These are phyloP conservation scores for Punctoribates punctum DNA, from an alignment of 2,888 invertebrate species.

Conservation along the genomic window DNA sequence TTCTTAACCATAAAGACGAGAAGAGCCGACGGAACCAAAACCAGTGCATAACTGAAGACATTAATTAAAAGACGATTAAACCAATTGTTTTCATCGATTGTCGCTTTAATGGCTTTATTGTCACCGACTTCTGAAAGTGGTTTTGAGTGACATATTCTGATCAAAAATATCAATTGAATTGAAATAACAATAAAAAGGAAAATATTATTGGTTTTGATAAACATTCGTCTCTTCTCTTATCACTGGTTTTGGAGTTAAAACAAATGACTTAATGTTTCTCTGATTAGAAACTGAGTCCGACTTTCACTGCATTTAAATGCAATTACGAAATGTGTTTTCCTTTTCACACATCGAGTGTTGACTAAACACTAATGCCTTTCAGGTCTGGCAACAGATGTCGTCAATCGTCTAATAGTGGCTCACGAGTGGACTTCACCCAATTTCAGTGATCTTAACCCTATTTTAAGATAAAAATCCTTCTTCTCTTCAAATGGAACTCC, in stretches of 20 bases:
- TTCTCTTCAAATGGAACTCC: too few relatives aligned
- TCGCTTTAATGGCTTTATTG: neutral
- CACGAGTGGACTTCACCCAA: too few relatives aligned
- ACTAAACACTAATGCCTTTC: neutral
- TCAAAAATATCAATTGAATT: neutral
- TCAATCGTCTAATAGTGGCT: too few relatives aligned
- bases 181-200: neutral
- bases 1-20: constrained; percentile 46
- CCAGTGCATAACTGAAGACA: constrained; percentile 79
- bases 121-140: too few relatives aligned
- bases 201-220: neutral
- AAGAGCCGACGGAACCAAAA: constrained; percentile 70
- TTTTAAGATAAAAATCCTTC: too few relatives aligned
- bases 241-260: too few relatives aligned
- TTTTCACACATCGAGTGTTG: neutral
- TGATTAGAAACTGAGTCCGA: neutral
- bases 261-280: too few relatives aligned
- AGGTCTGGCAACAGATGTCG: too few relatives aligned
- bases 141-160: neutral
- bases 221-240: too few relatives aligned
- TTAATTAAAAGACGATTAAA: constrained; percentile 71
- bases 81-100: constrained; percentile 59
- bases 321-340: neutral
- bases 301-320: neutral
- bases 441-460: too few relatives aligned